Evolutionary conservation across 2,888 invertebrate species (phyloP).

Genomic region (Sussaba pulchella): DNA sequence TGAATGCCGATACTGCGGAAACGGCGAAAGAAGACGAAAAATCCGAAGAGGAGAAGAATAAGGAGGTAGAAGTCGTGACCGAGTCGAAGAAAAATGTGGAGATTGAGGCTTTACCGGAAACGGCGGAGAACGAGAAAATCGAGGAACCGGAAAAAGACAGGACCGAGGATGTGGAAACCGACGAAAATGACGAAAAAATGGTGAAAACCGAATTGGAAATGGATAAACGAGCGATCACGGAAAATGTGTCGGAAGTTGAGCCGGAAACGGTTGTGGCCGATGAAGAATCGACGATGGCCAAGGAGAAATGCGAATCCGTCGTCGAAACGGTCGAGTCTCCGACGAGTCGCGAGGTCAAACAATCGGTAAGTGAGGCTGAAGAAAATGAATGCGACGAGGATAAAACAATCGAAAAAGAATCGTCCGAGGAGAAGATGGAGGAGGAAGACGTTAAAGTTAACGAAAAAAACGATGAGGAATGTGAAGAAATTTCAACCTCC

Average conservation of each 20-base stretch:
- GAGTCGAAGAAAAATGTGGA: slow-evolving; percentile 70
- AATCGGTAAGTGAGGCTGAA: slow-evolving; percentile 67
- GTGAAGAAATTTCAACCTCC: slow-evolving; percentile 65
- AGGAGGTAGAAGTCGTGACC: slow-evolving; percentile 65
- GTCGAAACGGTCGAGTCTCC: slow-evolving; percentile 63
- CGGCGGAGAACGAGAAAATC: slow-evolving; percentile 66
- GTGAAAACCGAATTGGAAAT: slow-evolving; percentile 68
- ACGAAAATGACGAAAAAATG: slow-evolving; percentile 67
- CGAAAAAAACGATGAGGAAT: slow-evolving; percentile 61
- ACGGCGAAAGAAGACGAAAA: slow-evolving; percentile 69
- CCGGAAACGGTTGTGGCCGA: neutral
- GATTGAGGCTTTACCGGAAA: slow-evolving; percentile 65
- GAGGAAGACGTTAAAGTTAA: slow-evolving; percentile 1
- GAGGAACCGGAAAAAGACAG: slow-evolving; percentile 67
- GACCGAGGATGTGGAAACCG: slow-evolving; percentile 31
- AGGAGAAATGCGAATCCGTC: slow-evolving; percentile 33
- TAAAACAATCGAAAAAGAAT: slow-evolving; percentile 65
- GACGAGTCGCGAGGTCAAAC: slow-evolving; percentile 62
- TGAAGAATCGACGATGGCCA: slow-evolving; percentile 12
- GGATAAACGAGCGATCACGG: slow-evolving; percentile 46
- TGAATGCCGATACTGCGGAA: slow-evolving; percentile 48
- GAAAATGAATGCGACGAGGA: slow-evolving; percentile 65
- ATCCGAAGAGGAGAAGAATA: slow-evolving; percentile 52
- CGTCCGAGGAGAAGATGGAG: slow-evolving; percentile 63
- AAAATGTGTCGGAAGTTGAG: slow-evolving; percentile 55